Conservation (phyloP, 1,140 invertebrate genomes). For the Anadara kagoshimensis region DNA sequence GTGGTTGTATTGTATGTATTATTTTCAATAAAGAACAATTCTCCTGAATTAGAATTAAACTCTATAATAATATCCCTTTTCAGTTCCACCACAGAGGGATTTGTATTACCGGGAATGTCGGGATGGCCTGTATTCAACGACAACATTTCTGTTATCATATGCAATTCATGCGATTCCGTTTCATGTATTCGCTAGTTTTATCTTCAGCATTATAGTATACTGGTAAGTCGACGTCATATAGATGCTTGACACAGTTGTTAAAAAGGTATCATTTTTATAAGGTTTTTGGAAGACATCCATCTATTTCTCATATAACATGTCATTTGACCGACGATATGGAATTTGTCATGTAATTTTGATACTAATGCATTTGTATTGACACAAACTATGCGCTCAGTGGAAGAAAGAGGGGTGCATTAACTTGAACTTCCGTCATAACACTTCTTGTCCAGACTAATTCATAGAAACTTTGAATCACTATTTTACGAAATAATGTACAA, state of each 20-base stretch:
- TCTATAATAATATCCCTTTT: too few relatives aligned
- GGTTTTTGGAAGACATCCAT: too few relatives aligned
- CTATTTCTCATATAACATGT: neutral
- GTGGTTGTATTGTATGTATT: too few relatives aligned
- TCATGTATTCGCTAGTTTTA: slow-evolving; percentile 41
- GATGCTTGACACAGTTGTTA: too few relatives aligned
- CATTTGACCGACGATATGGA: neutral
- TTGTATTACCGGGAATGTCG: slow-evolving; percentile 63
- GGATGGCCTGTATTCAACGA: slow-evolving; percentile 58
- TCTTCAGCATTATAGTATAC: slow-evolving; percentile 58
- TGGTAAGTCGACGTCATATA: slow-evolving; percentile 44
- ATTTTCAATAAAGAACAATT: too few relatives aligned
- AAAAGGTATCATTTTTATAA: neutral
- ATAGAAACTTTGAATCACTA: too few relatives aligned
- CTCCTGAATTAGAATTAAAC: too few relatives aligned
- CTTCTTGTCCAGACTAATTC: too few relatives aligned
- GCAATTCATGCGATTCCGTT: slow-evolving; percentile 56
- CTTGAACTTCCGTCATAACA: too few relatives aligned
- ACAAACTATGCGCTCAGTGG: too few relatives aligned
- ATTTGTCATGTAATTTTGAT: neutral
- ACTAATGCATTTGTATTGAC: too few relatives aligned
- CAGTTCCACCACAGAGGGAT: slow-evolving; percentile 57
- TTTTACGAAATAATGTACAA: neutral
- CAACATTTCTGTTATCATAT: slow-evolving; percentile 56
- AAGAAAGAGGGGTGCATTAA: too few relatives aligned